Evolutionary conservation across 1,140 invertebrate species (phyloP).

Genomic region (Carposina sasakii): DNA sequence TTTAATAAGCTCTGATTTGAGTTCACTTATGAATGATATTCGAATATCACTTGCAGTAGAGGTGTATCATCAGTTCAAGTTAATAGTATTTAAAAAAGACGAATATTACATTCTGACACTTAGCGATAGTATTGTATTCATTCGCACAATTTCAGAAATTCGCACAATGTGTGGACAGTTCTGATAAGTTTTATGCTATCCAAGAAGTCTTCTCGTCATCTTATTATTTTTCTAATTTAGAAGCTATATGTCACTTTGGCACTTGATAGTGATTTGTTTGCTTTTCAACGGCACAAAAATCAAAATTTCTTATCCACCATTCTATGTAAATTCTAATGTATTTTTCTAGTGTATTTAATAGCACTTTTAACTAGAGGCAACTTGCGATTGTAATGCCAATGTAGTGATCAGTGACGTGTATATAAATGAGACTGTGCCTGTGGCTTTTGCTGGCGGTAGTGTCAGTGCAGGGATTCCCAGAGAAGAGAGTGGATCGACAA

Average conservation of each 20-base stretch:
- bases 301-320: constrained; percentile 37
- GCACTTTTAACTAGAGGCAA: too few species aligned
- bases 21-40: too few species aligned
- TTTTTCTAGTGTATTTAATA: constrained; percentile 14
- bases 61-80: too few species aligned
- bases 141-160: too few species aligned
- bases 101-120: too few species aligned
- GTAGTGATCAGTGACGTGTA: constrained; percentile 23
- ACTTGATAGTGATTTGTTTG: constrained; percentile 52
- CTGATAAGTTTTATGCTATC: too few species aligned
- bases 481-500: constrained; percentile 32
- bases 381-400: constrained; percentile 33
- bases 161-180: too few species aligned
- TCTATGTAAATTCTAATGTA: constrained; percentile 36
- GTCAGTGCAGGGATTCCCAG: constrained; percentile 47
- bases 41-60: too few species aligned
- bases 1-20: too few species aligned
- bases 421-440: constrained; percentile 48
- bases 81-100: too few species aligned
- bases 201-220: too few species aligned
- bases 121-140: too few species aligned
- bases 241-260: constrained; percentile 30
- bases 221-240: constrained; percentile 24
- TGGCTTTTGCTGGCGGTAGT: constrained; percentile 36
- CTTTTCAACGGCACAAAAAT: constrained; percentile 27